phyloP scores from a whole-genome alignment of 2,113 vertebrate genomes.

The Hemiprocne comata region DNA sequence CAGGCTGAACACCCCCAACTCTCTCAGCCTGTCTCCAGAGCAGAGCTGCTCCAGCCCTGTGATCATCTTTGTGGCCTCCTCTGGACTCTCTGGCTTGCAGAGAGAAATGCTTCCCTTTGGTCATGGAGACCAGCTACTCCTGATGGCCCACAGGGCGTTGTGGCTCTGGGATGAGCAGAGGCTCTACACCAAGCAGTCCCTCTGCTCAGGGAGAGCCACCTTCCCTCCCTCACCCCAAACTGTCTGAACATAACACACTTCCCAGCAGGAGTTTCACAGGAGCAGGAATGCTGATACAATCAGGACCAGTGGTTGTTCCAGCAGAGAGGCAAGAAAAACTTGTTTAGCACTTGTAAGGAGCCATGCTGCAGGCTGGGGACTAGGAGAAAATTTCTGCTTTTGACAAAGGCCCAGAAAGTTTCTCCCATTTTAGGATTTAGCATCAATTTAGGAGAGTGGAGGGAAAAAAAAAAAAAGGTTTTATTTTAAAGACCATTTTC shows the following conservation, averaged over 20 bases:
- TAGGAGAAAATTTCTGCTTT: conserved; percentile 45
- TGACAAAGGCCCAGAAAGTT: conserved; percentile 30
- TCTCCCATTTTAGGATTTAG: conserved; percentile 22
- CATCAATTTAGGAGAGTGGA: conserved; percentile 3
- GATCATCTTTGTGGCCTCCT: no score
- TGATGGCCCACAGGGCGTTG: rapidly evolving
- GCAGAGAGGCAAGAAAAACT: conserved; percentile 57
- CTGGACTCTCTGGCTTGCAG: neutral
- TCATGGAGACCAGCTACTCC: neutral
- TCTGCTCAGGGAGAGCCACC: neutral
- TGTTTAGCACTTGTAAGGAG: conserved; percentile 20
- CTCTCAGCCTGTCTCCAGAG: no score
- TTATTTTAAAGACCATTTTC: neutral
- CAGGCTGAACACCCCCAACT: no score
- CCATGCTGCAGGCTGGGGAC: conserved; percentile 38
- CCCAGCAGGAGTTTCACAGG: neutral
- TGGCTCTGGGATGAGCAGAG: neutral
- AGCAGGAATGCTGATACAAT: neutral
- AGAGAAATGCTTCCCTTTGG: neutral
- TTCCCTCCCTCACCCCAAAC: neutral
- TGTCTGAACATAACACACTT: neutral
- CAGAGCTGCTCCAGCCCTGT: no score
- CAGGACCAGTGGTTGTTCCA: neutral
- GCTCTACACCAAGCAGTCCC: neutral
- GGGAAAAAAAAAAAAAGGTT: neutral